Base-by-base conservation (phyloP, 2,888 invertebrate genomes). In the Resseliella maxima region DNA sequence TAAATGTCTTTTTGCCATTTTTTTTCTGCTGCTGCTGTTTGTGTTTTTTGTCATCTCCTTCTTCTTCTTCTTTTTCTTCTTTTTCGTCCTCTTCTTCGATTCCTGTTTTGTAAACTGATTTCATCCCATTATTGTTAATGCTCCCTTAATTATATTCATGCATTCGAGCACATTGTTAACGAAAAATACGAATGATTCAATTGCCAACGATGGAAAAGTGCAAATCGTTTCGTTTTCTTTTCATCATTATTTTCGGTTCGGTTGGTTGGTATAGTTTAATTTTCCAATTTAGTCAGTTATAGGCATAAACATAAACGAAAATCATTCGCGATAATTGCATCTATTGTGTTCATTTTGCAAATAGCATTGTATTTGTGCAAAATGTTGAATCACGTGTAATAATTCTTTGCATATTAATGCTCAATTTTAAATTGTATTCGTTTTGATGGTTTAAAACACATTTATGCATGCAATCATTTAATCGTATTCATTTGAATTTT, bases 141-240 rank as follows among this genome's bases (percentile, higher is more conserved):
- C 72, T 72, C 35, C 72, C 72, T 31, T 72, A 72, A 72, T 72
- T 72, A 72, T 72, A 72, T 72, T 72, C 72, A 72, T 72, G n/a
- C 31, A 72, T 72, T 72, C 18, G 72, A 31, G 72, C 72, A 72
- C 31, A 72, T 72, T 72, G 72, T 72, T 59, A 27, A 5, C 59
- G 35, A 5, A 31, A 0, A 72, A 72, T 72, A 35, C 31, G 10
- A 31, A 15, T 31, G 15, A 12, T 27, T 72, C 15, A 5, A n/a
- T 31, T 31, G 15, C n/a, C n/a, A n/a, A n/a, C 2, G 31, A 15
- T 72, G 72, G 72, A 72, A 72, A 27, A 72, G 72, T 72, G 72
- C 72, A 72, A 72, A 18, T 72, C 35, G 31, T 2, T 2, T 31
- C 0, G 1, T 31, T 35, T 31, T 31, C 15, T 15, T 31, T 35